Evolutionary conservation across 2,113 vertebrate genomes (phyloP).

Genomic region (Odontophorus gujanensis): DNA sequence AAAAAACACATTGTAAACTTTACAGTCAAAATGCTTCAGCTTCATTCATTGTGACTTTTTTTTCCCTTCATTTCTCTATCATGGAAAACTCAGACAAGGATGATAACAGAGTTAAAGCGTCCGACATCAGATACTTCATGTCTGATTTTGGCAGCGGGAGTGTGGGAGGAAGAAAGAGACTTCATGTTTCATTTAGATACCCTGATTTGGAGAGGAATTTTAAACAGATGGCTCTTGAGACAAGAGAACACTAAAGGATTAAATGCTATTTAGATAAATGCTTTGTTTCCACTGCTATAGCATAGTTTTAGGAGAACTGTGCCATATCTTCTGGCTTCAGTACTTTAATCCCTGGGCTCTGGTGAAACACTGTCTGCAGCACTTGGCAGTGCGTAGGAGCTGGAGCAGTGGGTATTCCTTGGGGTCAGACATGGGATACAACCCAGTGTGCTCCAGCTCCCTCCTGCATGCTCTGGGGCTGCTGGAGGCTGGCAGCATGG

Average conservation of each 20-base stretch:
- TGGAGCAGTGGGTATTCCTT: background rate
- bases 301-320: background rate
- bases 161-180: constrained; percentile 55
- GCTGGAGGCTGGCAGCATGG: background rate
- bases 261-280: constrained; percentile 59
- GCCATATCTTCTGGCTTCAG: background rate
- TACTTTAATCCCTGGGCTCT: background rate
- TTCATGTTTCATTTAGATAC: constrained; percentile 71
- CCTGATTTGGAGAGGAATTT: constrained; percentile 69
- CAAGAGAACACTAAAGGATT: constrained; percentile 8
- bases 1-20: constrained; percentile 3
- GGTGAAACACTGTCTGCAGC: background rate
- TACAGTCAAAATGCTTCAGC: constrained; percentile 37
- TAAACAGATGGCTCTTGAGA: constrained; percentile 66
- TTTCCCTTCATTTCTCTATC: background rate
- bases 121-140: background rate
- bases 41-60: constrained; percentile 34
- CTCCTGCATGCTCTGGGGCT: background rate
- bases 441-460: background rate
- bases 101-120: background rate
- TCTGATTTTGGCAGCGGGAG: constrained; percentile 44
- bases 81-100: background rate
- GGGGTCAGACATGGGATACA: background rate
- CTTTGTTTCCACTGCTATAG: constrained; percentile 45
- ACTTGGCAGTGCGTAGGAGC: background rate